Conservation (phyloP, 2,113 vertebrate species). For the Pollimyrus isidori region DNA sequence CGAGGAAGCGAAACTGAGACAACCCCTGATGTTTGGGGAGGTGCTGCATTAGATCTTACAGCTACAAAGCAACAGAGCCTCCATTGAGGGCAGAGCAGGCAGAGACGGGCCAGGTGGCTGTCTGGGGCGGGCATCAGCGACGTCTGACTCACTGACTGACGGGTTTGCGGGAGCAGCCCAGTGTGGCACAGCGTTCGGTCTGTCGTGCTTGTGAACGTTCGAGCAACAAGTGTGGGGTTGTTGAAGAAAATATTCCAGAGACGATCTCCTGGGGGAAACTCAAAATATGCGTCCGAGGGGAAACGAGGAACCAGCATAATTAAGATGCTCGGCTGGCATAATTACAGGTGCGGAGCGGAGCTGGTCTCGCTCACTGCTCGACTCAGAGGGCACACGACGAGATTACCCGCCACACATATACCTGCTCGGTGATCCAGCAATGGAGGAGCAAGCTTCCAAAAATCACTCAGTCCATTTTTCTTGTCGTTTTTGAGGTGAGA, state of each 20-base stretch:
- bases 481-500: neutral
- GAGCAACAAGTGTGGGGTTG: neutral
- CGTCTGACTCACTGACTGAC: neutral
- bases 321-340: neutral
- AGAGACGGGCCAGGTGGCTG: neutral
- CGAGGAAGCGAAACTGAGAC: neutral
- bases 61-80: neutral
- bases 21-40: neutral
- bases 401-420: too few relatives aligned
- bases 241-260: neutral
- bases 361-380: neutral
- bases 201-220: neutral
- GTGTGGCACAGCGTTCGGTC: neutral
- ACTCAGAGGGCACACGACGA: too few relatives aligned
- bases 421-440: neutral
- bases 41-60: neutral
- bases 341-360: neutral
- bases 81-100: neutral
- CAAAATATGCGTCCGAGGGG: neutral
- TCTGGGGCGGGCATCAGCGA: neutral
- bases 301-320: neutral
- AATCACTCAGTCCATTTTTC: neutral
- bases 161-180: neutral
- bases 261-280: neutral
- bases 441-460: neutral